Base-by-base conservation (phyloP, 2,888 invertebrate species). In the Clostera curtula region DNA sequence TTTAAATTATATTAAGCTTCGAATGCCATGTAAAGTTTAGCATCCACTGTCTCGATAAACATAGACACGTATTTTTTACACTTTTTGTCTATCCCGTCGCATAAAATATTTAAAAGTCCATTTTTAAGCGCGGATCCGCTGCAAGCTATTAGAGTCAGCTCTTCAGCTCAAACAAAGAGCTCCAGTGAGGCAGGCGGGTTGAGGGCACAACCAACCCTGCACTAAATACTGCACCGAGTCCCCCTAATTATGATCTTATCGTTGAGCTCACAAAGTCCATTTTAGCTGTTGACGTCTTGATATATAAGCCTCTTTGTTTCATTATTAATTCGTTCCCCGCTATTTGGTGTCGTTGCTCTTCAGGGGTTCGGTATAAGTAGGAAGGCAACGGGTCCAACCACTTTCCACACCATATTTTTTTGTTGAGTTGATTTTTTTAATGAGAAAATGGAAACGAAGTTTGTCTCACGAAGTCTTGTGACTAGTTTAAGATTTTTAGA, bases 101-200 rank as follows among this genome's bases (percentile, higher is more conserved):
- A 68, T 77, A 72, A 71, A 80, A 80, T 76, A 77, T 79, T 79
- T 71, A 77, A 75, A 73, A 75, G 72, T 74, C 60, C 71, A 79
- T 76, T 79, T 79, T 79, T 71, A 76, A 76, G 69, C 75, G 56
- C 56, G 61, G 71, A 77, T 76, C 67, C 69, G 74, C 72, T 76
- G 77, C 74, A 74, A 76, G 79, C 80, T 82, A 80, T 82, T 83
- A 80, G 71, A 79, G 74, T 71, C 77, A 76, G 72, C 79, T 71
- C 77, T 80, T 77, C 74, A 80, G 64, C 59, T 70, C 72, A 76
- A 82, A 80, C 80, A 80, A 80, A 80, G 77, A 71, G 76, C 68
- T 64, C 60, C 70, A 71, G 70, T 66, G 72, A 71, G 68, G 70
- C 60, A 61, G 65, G 61, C 68, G 61, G 58, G 69, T 60, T 59